Base-by-base conservation (phyloP, 2,888 invertebrate genomes). In the Pycnomerus fuliginosus region DNA sequence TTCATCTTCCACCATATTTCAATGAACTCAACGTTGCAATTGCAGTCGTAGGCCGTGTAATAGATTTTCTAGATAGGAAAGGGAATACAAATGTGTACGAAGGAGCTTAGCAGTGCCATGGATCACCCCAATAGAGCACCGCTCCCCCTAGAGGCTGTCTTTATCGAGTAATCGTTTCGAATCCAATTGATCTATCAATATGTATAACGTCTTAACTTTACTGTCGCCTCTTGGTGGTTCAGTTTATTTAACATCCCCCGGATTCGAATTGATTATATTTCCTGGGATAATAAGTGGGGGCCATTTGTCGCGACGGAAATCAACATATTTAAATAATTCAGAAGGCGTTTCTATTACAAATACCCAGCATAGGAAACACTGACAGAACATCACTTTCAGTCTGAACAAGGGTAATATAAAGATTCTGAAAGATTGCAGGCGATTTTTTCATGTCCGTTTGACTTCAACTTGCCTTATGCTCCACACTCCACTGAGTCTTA, bases 181-280 rank as follows among this genome's bases (percentile, higher is more conserved):
- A 70, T 70, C 70, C 70, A 71, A 71, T 71, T 71, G 71, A 69
- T 70, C 68, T 65, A 71, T 71, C 69, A 71, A 71, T 71, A 71
- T 71, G 70, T 71, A 71, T 71, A 70, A 69, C 67, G 64, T 68
- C 69, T 70, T 70, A 69, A 70, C 68, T 68, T 62, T 61, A 60
- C 52, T 57, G 61, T 60, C 59, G 60, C 49, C 49, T 50, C 30
- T 32, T 30, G 28, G 39, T 34, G 37, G 32, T 28, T 32, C 40
- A 34, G 34, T 53, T 52, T 55, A 53, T 56, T 58, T 56, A 55
- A 44, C 50, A 35, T 50, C 55, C 56, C 52, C 50, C 41, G 44
- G 55, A 56, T 57, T 58, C 45, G 41, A 32, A 45, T 48, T 41
- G 55, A 56, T 13, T 27, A 10, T 13, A 16, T 7, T 16, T n/a